phyloP scores from a whole-genome alignment of 2,888 invertebrate species.

The Leucoma salicis region DNA sequence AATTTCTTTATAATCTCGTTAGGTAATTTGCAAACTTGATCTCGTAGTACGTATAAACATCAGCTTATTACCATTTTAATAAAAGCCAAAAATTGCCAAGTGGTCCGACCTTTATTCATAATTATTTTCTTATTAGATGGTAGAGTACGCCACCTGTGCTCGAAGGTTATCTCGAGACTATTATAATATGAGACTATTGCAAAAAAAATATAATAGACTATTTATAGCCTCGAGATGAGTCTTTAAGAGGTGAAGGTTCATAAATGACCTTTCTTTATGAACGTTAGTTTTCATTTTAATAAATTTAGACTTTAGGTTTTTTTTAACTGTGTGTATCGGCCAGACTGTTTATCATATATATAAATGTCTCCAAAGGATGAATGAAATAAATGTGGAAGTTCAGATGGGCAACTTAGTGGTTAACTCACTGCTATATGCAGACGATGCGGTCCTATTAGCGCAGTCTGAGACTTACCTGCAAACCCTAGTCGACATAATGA shows the following conservation, averaged over 20 bases:
- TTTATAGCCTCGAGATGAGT: neutral
- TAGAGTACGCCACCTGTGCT: constrained; percentile 40
- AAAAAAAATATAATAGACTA: constrained; percentile 3
- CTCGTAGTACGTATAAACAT: constrained; percentile 29
- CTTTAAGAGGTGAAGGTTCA: neutral
- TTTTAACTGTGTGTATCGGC: no score
- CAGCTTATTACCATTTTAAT: constrained; percentile 47
- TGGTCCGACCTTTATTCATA: constrained; percentile 47
- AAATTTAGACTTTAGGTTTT: no score
- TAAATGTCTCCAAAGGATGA: no score
- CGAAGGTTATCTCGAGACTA: constrained; percentile 28
- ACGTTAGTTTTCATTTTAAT: neutral
- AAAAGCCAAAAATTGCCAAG: constrained; percentile 47
- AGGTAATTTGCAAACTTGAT: constrained; percentile 13
- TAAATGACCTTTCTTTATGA: neutral
- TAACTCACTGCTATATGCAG: no score
- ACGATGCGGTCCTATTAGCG: no score
- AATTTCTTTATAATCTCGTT: constrained; percentile 8
- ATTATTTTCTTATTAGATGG: constrained; percentile 54
- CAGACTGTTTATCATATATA: no score
- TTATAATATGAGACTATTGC: constrained; percentile 20
- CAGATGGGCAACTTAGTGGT: no score
- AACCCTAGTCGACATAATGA: no score
- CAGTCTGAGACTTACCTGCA: no score
- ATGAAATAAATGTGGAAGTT: no score